These are phyloP conservation scores for Hipposideros armiger DNA, from an alignment of 2,113 vertebrate genomes.

Conservation along the genomic window DNA sequence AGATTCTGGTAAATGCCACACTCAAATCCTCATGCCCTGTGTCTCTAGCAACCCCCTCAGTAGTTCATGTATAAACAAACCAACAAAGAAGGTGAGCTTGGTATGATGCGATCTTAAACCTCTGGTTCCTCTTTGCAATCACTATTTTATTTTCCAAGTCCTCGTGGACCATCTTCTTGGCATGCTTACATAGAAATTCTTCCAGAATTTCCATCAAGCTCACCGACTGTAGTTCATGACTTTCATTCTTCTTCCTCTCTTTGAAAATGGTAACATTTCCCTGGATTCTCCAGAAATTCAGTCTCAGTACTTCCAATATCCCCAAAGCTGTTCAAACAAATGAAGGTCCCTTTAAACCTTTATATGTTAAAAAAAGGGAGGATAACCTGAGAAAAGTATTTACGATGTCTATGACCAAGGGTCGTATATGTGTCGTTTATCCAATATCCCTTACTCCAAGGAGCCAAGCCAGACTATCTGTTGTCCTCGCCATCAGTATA, in stretches of 20 bases:
- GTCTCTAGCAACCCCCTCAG: neutral
- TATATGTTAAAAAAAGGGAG: neutral
- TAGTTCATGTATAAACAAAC: neutral
- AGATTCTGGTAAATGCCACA: neutral
- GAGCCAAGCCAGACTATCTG: neutral
- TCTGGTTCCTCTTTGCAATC: neutral
- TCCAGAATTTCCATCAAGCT: neutral
- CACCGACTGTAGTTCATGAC: neutral
- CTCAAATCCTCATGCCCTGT: neutral
- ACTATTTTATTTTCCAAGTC: neutral
- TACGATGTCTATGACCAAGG: neutral
- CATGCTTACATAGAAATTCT: neutral
- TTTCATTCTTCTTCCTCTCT: neutral
- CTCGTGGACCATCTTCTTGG: neutral
- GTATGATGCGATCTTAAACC: neutral
- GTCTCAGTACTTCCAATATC: neutral
- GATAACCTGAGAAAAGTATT: neutral
- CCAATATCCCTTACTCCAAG: neutral
- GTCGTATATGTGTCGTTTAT: neutral
- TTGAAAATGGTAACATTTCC: neutral
- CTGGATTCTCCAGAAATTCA: neutral
- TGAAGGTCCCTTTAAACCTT: neutral
- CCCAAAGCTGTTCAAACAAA: neutral
- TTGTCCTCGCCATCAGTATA: neutral
- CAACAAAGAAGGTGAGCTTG: neutral